phyloP scores from a whole-genome alignment of 1,140 invertebrate genomes.

The Formica exsecta region DNA sequence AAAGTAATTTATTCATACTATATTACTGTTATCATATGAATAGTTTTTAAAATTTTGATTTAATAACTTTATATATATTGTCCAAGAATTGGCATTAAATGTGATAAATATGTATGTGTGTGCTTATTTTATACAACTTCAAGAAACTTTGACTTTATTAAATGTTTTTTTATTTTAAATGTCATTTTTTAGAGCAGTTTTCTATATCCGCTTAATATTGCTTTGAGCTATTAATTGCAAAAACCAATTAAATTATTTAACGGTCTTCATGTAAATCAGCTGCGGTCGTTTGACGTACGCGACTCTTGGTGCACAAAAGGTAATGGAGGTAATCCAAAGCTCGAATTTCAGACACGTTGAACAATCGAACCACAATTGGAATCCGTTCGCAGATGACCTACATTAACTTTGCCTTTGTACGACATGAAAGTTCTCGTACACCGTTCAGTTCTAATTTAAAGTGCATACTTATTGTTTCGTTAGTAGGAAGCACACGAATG shows the following conservation, averaged over 20 bases:
- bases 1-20: too few species aligned
- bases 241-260: constrained; percentile 3
- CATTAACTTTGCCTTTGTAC: constrained; percentile 32
- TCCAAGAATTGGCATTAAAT: background rate
- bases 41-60: background rate
- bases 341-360: constrained; percentile 1
- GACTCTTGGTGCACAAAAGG: constrained; percentile 30
- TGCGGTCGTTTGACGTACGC: constrained; percentile 4
- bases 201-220: background rate
- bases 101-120: too few species aligned
- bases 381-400: constrained; percentile 13
- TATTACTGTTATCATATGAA: background rate
- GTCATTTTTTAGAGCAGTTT: background rate
- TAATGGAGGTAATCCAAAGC: constrained; percentile 40
- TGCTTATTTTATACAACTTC: background rate
- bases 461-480: background rate
- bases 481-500: background rate
- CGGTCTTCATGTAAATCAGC: background rate
- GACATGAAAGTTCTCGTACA: background rate
- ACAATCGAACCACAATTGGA: constrained; percentile 38
- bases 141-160: background rate
- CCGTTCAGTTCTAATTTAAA: constrained; percentile 4
- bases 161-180: background rate
- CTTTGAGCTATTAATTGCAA: background rate
- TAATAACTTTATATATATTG: background rate